phyloP scores from a whole-genome alignment of 2,888 invertebrate species.

The Malacosoma neustria region DNA sequence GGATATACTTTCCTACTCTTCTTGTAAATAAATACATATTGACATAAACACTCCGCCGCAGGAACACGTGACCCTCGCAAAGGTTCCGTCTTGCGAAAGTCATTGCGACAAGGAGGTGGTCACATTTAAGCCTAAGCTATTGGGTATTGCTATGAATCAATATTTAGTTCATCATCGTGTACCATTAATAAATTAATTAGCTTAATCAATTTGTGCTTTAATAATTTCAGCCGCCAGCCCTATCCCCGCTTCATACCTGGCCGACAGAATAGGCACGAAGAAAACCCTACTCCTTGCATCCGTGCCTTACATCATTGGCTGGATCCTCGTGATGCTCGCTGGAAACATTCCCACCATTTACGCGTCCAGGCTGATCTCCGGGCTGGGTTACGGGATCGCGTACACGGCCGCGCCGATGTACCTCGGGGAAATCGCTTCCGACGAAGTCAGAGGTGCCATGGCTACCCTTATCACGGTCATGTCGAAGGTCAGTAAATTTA shows the following conservation, averaged over 20 bases:
- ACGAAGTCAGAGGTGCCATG: conserved; percentile 74
- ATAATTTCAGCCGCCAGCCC: conserved; percentile 73
- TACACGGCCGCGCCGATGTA: conserved; percentile 78
- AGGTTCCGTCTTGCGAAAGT: too few species aligned
- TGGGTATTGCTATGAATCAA: too few species aligned
- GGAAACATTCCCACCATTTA: conserved; percentile 73
- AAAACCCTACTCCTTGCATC: conserved; percentile 75
- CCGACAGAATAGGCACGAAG: conserved; percentile 79
- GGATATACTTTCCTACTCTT: too few species aligned
- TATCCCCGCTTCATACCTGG: conserved; percentile 76
- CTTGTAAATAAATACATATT: too few species aligned
- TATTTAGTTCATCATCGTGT: too few species aligned
- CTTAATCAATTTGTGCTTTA: too few species aligned
- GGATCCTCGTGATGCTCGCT: conserved; percentile 78
- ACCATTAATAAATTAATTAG: too few species aligned
- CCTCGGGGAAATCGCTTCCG: conserved; percentile 76
- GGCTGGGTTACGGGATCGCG: conserved; percentile 76
- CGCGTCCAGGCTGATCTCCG: conserved; percentile 75
- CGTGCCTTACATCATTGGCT: conserved; percentile 76
- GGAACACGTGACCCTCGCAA: too few species aligned
- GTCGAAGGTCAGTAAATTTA: conserved; percentile 51
- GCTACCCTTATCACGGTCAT: conserved; percentile 76
- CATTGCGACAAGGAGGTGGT: too few species aligned
- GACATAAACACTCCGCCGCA: too few species aligned
- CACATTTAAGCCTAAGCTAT: too few species aligned